phyloP scores from a whole-genome alignment of 2,113 vertebrate species.

The pig (Sus scrofa) region T2T-Sscrofa CM000812.6:254784001-254784500 shows the following conservation, averaged over 20 bases:
- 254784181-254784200: not conserved
- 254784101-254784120: not conserved
- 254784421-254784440: not conserved
- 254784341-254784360: not conserved
- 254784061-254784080: not conserved
- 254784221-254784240: not conserved
- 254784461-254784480: not conserved
- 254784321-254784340: not conserved
- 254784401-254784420: not conserved
- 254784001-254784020: not conserved
- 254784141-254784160: not conserved
- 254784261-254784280: slow-evolving; percentile 25
- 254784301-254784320: not conserved
- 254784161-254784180: not conserved
- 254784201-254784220: not conserved
- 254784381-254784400: not conserved
- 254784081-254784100: not conserved
- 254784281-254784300: not conserved
- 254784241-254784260: not conserved
- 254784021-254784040: not conserved
- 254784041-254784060: not conserved
- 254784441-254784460: not conserved
- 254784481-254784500: not conserved
- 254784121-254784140: slow-evolving; percentile 5
- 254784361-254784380: not conserved